These are phyloP conservation scores for Felis catus DNA, from an alignment of 2,113 vertebrate genomes.

Conservation along the genomic window DNA sequence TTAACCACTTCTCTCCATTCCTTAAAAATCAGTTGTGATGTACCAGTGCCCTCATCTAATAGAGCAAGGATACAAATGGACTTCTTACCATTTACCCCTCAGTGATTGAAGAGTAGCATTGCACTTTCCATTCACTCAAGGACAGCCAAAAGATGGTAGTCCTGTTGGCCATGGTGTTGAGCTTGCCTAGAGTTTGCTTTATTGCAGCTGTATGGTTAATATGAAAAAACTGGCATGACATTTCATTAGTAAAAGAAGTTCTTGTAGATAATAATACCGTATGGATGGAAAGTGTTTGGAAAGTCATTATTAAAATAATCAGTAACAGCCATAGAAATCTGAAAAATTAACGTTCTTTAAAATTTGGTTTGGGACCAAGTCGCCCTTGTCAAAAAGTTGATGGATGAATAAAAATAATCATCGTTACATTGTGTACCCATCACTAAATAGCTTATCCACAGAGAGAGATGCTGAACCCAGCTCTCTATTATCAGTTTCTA, in stretches of 20 bases:
- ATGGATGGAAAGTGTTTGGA: background rate
- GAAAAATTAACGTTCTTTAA: background rate
- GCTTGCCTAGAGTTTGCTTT: background rate
- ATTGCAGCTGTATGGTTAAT: background rate
- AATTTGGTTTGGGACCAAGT: conserved; percentile 7
- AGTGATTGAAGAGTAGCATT: background rate
- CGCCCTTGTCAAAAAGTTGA: background rate
- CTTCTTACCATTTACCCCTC: conserved; percentile 27
- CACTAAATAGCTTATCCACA: background rate
- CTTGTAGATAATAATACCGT: background rate
- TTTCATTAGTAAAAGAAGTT: background rate
- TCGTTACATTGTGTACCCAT: background rate
- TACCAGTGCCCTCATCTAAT: conserved; percentile 13
- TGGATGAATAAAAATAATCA: background rate
- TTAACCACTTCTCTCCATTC: conserved; percentile 1
- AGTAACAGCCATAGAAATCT: background rate
- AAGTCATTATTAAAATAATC: conserved; percentile 35
- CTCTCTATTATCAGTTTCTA: background rate
- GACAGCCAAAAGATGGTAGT: background rate
- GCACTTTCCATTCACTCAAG: background rate
- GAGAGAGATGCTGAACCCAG: background rate
- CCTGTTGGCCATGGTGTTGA: background rate
- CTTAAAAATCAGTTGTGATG: conserved; percentile 48
- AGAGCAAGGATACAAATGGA: conserved; percentile 40
- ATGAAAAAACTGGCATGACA: background rate